phyloP scores from a whole-genome alignment of 2,888 invertebrate genomes.

The Trilocha varians region DNA sequence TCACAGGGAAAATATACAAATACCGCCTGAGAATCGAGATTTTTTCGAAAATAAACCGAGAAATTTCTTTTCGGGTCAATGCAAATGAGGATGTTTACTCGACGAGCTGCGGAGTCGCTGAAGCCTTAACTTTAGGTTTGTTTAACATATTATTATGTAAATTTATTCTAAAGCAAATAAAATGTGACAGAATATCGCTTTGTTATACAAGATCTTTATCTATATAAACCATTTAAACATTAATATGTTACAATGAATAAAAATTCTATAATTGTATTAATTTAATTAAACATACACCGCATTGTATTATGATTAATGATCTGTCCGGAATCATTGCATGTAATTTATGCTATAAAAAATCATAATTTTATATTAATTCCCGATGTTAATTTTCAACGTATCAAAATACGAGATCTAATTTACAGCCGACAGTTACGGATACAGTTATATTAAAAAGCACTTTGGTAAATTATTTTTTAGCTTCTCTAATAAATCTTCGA shows the following conservation, averaged over 20 bases:
- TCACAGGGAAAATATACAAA: constrained; percentile 72
- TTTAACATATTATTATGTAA: too few relatives aligned
- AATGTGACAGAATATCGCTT: too few relatives aligned
- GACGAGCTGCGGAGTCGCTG: constrained; percentile 24
- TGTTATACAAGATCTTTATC: too few relatives aligned
- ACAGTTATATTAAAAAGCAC: constrained; percentile 8
- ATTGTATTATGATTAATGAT: too few relatives aligned
- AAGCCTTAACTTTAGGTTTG: background rate
- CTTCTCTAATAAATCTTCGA: constrained; percentile 36
- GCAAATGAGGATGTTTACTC: constrained; percentile 56
- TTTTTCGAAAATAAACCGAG: constrained; percentile 56
- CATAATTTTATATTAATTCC: too few relatives aligned
- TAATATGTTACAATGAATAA: too few relatives aligned
- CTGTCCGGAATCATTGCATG: too few relatives aligned
- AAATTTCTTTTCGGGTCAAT: constrained; percentile 59
- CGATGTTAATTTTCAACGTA: background rate
- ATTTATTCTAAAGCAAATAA: too few relatives aligned
- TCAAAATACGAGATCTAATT: background rate
- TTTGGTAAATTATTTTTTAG: constrained; percentile 18
- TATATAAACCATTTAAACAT: too few relatives aligned
- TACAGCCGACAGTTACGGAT: background rate
- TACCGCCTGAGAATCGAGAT: constrained; percentile 54
- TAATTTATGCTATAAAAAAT: too few relatives aligned
- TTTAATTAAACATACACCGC: too few relatives aligned
- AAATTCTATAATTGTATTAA: too few relatives aligned